Evolutionary conservation across 2,888 invertebrate species (phyloP), one percentile per base, ranked within the genome.

Genomic region (Neoascia interrupta): DNA sequence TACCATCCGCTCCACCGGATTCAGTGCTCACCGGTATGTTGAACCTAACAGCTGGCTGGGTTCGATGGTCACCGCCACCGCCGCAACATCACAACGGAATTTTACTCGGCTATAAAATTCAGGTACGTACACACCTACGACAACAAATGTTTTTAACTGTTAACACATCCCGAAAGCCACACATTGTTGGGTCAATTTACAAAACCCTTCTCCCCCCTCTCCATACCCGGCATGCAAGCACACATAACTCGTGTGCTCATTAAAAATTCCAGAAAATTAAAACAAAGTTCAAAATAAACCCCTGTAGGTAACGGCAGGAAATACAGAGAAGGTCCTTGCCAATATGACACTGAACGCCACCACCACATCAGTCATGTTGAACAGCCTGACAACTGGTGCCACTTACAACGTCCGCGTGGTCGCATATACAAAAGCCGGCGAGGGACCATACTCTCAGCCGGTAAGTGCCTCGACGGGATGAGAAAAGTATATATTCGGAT

Each of bases 401-500:
- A 91, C 94, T 2, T 99, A 98, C 88, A 95, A 94, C 81, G 96
- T 97, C 0, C 92, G 95, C 70, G 94, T 98, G 5, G 96, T 97
- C 6, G 97, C 97, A 0, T 92, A 94, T 83, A 98, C 97, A 0
- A 92, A 93, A 73, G 92, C 93, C 1, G 99, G 99, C 0, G 92
- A 93, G 60, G 98, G 99, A 5, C 97, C 96, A 0, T 97, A 94
- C 85, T 96, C 96, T 58, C 91, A 91, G 73, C 93, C 95, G 2
- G 93, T 94, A 49, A 91, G 93, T 76, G 69, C 43, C 49, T n/a
- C n/a, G n/a, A n/a, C n/a, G n/a, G n/a, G n/a, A n/a, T n/a, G n/a
- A n/a, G n/a, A n/a, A n/a, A n/a, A n/a, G n/a, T n/a, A n/a, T n/a
- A n/a, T n/a, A n/a, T n/a, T n/a, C n/a, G 28, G 28, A 13, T 53